phyloP scores from a whole-genome alignment of 2,113 vertebrate genomes.

The Crotalus helleri region DNA sequence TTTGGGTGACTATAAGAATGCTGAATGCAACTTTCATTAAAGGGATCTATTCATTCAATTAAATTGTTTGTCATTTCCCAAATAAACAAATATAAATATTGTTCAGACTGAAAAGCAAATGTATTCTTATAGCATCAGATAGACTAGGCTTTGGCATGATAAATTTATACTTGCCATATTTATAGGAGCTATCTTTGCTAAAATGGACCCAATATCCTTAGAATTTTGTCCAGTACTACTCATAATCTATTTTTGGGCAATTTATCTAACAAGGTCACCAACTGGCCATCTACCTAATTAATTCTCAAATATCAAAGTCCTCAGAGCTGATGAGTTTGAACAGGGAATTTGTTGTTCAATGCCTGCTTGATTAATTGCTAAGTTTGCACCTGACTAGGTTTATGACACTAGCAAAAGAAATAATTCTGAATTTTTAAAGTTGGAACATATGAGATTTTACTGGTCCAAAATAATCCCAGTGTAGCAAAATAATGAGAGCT shows the following conservation, averaged over 20 bases:
- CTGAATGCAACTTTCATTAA: not conserved
- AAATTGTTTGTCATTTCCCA: not conserved
- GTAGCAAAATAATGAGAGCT: not conserved
- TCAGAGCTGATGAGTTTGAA: not conserved
- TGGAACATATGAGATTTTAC: not conserved
- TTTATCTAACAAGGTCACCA: not conserved
- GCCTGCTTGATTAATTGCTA: not conserved
- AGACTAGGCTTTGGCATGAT: not conserved
- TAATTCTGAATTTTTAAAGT: not conserved
- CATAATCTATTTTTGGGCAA: not conserved
- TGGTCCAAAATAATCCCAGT: not conserved
- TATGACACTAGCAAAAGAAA: not conserved
- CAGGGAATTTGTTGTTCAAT: slow-evolving; percentile 3
- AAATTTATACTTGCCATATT: not conserved
- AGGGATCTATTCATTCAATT: not conserved
- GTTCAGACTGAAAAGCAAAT: not conserved
- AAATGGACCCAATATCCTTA: not conserved
- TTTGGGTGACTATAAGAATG: not conserved
- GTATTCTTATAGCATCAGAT: not conserved
- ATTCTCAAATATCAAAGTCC: not conserved
- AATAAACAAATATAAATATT: not conserved
- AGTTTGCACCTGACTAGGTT: not conserved
- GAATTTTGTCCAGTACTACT: not conserved
- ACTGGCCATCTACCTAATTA: not conserved
- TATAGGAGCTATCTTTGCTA: not conserved